Conservation (phyloP, 2,113 vertebrate species). For the Ptyas mucosa region DNA sequence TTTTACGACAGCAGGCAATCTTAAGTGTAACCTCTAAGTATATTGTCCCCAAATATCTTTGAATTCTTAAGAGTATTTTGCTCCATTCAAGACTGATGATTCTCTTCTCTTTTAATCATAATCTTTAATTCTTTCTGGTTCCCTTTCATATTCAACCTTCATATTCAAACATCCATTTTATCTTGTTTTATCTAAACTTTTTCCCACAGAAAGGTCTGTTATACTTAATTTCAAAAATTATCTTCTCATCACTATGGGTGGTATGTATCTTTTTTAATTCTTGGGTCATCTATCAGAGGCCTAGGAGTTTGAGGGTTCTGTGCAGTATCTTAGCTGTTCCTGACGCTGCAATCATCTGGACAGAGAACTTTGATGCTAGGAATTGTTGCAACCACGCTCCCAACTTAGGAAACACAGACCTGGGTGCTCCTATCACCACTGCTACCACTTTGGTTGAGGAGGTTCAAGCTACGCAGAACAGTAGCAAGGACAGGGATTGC, state of each 20-base stretch:
- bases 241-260: neutral
- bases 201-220: neutral
- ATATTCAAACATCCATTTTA: neutral
- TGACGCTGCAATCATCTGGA: neutral
- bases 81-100: neutral
- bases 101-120: neutral
- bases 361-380: neutral
- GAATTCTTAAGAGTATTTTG: neutral
- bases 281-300: neutral
- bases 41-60: neutral
- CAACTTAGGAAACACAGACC: neutral
- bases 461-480: neutral
- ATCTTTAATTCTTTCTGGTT: neutral
- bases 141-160: neutral
- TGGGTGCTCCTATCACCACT: too few relatives aligned
- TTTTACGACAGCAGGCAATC: neutral
- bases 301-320: neutral
- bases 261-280: neutral
- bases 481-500: neutral
- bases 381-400: neutral
- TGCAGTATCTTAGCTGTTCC: neutral
- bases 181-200: neutral
- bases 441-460: neutral
- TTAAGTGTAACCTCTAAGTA: neutral
- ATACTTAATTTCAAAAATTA: neutral